These are phyloP conservation scores for Heliothis subflexa DNA, from an alignment of 1,140 invertebrate genomes.

Conservation along the genomic window DNA sequence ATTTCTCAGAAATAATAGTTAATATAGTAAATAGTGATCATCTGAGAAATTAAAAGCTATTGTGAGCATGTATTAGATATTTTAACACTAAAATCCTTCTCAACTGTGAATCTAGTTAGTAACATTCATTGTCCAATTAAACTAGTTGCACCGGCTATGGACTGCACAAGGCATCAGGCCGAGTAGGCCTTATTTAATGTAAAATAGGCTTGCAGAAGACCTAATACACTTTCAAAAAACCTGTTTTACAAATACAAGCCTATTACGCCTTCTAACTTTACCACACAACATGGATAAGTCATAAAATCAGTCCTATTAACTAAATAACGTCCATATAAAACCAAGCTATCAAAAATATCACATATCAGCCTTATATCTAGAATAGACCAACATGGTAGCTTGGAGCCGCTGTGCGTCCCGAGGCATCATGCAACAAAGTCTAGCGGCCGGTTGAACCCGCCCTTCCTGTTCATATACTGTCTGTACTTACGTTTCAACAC, in stretches of 20 bases:
- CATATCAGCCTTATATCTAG: constrained; percentile 55
- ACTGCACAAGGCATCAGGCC: constrained; percentile 16
- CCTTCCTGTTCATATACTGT: constrained; percentile 99
- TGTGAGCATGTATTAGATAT: no score
- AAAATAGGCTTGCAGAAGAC: not conserved
- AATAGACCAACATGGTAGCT: constrained; percentile 44
- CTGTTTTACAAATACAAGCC: not conserved
- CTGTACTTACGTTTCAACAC: constrained; percentile 98
- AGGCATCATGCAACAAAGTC: constrained; percentile 94
- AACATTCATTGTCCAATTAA: no score
- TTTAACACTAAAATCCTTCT: no score
- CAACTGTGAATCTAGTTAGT: no score
- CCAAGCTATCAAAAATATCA: constrained; percentile 69
- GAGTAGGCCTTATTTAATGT: constrained; percentile 11
- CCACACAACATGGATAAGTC: not conserved
- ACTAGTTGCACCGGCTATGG: not conserved
- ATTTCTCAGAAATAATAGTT: no score
- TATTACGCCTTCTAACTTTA: constrained; percentile 1
- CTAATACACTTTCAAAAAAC: not conserved
- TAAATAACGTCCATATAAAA: constrained; percentile 49
- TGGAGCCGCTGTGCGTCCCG: constrained; percentile 63
- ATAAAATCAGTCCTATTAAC: not conserved
- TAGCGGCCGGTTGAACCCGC: constrained; percentile 98
- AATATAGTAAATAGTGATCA: no score
- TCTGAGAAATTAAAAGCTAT: no score